phyloP scores from a whole-genome alignment of 2,797 vertebrate species.

The Propithecus deckenii region DNA sequence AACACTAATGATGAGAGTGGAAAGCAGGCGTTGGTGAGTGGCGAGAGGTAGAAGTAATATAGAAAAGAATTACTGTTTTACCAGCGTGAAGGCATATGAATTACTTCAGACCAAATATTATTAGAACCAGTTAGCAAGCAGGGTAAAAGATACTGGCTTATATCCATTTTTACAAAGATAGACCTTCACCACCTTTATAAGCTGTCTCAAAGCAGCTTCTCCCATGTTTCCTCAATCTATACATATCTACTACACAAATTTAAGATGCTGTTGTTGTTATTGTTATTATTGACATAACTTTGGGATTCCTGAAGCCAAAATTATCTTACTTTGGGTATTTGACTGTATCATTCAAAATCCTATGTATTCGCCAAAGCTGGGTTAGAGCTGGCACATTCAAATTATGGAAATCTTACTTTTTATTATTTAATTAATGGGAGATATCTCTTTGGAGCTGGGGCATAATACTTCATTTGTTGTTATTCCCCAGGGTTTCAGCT shows the following conservation, averaged over 20 bases:
- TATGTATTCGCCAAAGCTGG: not conserved
- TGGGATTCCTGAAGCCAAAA: not conserved
- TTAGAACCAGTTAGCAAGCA: not conserved
- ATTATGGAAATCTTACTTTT: constrained; percentile 25
- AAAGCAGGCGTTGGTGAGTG: not conserved
- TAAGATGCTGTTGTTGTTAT: not conserved
- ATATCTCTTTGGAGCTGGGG: not conserved
- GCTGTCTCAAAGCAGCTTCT: not conserved
- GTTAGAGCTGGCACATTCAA: not conserved
- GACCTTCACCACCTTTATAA: not conserved
- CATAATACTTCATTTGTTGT: constrained; percentile 15
- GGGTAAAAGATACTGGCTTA: not conserved
- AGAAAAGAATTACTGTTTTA: constrained; percentile 10
- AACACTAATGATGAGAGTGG: not conserved
- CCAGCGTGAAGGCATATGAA: not conserved
- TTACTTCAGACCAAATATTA: constrained; percentile 36
- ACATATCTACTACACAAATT: not conserved
- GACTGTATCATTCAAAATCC: not conserved
- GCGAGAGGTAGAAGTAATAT: not conserved
- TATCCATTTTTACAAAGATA: constrained; percentile 29
- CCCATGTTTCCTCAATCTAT: not conserved
- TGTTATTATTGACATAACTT: not conserved
- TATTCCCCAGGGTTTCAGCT: not conserved
- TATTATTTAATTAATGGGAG: constrained; percentile 19
- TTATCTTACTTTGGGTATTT: not conserved